Base-by-base conservation (phyloP, 2,888 invertebrate genomes). In the Panorpa germanica region DNA sequence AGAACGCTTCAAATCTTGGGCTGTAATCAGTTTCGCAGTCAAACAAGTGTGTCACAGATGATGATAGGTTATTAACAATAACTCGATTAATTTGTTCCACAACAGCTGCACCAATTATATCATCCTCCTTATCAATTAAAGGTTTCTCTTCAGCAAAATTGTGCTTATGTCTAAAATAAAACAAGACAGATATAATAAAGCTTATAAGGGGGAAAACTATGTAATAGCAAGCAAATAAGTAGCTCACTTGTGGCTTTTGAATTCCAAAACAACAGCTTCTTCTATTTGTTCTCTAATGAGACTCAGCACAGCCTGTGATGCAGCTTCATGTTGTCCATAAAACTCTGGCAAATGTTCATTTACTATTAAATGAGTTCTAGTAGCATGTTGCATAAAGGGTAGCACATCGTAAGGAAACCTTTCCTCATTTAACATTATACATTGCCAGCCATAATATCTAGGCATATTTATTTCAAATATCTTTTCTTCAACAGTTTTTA, bases 1-100 rank as follows among this genome's bases (percentile, higher is more conserved):
- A 93, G 51, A 78, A 82, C 15, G 86, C 76, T 58, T 86, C 81
- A 41, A 82, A 61, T 12, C 81, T 61, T 4, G 90, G 80, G 37
- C 77, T 64, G 43, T 67, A 59, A 49, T 88, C 86, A 18, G 77
- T 50, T 64, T 80, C 57, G 8, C 55, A 44, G 23, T 48, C 48
- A 12, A 38, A 38, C 39, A 82, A 57, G 54, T 83, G 75, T 1
- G 63, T 49, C 37, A 59, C 55, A 39, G 65, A 63, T 9, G 60
- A 54, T 5, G 61, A 51, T 4, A 83, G 50, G 38, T 61, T 57
- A 37, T 68, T 67, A 12, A 65, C 48, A 4, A 82, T 52, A 3
- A 68, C 59, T 43, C 78, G 63, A 47, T 83, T 78, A 3, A 83
- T 57, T 49, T 76, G 73, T 39, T 61, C 63, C 2, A 67, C 57